Base-by-base conservation (phyloP, 2,888 invertebrate species). In the Matsumyia berberina region DNA sequence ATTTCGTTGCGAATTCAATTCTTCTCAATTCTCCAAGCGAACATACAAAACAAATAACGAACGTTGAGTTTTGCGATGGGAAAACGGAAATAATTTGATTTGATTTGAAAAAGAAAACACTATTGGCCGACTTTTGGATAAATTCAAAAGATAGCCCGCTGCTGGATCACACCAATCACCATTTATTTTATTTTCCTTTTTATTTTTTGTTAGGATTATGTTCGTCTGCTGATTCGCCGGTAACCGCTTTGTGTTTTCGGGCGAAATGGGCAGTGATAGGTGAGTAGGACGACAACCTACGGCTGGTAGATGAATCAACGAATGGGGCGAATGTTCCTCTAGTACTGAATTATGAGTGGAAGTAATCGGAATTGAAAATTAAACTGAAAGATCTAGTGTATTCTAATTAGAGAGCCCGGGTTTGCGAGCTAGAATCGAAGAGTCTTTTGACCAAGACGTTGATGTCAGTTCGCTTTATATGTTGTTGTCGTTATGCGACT, bases 161-260 rank as follows among this genome's bases (percentile, higher is more conserved):
- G 83, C 55, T 78, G 62, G 62, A 83, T 69, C 73, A 49, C 72
- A 78, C 78, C 57, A 78, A 78, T 64, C 55, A 83, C 73, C 83
- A 83, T 83, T 83, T 83, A 83, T 73, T 69, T 74, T 78, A 78
- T 74, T 83, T 83, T 83, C 39, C 57, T 73, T 69, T 73, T 74
- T 73, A 69, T 69, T 78, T 78, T 83, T 83, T 78, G 67, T 73
- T 73, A 64, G 67, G 67, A 69, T 70, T 78, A 73, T 58, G 73
- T 83, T 67, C 78, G 57, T 74, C 73, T 69, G 74, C 83, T 83
- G 83, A 78, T 78, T 83, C 83, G 83, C 83, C 83, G 83, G 83
- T 83, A 83, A 67, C 78, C 78, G 83, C 83, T 83, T 78, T 83
- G 83, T 78, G 62, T 83, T 78, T 83, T 78, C 5, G 62, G 73